Evolutionary conservation across 2,888 invertebrate species (phyloP).

Genomic region (Criorhina ranunculi): DNA sequence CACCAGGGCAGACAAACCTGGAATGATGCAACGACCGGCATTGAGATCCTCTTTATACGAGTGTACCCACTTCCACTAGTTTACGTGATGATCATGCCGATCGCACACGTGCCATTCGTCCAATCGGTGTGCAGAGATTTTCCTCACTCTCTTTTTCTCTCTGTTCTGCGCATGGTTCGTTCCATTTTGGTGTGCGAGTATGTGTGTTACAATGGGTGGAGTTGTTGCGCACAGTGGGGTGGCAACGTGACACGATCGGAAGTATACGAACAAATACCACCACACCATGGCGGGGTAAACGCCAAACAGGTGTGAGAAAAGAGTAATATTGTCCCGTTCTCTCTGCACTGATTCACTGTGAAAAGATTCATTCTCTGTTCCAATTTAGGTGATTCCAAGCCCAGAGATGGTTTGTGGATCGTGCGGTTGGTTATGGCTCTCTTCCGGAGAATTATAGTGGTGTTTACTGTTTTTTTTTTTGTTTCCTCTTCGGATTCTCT

Average conservation of each 20-base stretch:
- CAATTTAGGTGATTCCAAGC: slow-evolving; percentile 62
- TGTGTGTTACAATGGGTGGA: slow-evolving; percentile 67
- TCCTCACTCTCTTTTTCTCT: slow-evolving; percentile 46
- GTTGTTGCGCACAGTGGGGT: slow-evolving; percentile 55
- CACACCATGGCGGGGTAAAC: slow-evolving; percentile 58
- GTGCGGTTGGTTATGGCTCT: slow-evolving; percentile 43
- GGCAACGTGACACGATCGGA: slow-evolving; percentile 41
- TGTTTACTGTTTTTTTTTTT: neutral
- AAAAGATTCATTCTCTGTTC: slow-evolving; percentile 61
- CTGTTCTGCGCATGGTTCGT: slow-evolving; percentile 6
- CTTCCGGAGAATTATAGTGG: slow-evolving; percentile 57
- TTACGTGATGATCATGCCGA: slow-evolving; percentile 52
- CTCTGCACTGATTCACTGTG: slow-evolving; percentile 59
- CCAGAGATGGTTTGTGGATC: slow-evolving; percentile 68
- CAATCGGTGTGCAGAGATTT: slow-evolving; percentile 75
- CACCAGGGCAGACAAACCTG: slow-evolving; percentile 76
- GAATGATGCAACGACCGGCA: slow-evolving; percentile 76
- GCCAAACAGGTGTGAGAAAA: slow-evolving; percentile 68
- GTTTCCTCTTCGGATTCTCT: slow-evolving; percentile 26
- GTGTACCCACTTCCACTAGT: slow-evolving; percentile 72
- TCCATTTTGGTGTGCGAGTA: neutral
- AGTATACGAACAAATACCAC: slow-evolving; percentile 43
- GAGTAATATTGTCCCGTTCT: slow-evolving; percentile 39
- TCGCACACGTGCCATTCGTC: slow-evolving; percentile 76
- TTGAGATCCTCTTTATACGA: slow-evolving; percentile 76